phyloP scores from a whole-genome alignment of 2,797 vertebrate species.

The Aulostomus chinensis region DNA sequence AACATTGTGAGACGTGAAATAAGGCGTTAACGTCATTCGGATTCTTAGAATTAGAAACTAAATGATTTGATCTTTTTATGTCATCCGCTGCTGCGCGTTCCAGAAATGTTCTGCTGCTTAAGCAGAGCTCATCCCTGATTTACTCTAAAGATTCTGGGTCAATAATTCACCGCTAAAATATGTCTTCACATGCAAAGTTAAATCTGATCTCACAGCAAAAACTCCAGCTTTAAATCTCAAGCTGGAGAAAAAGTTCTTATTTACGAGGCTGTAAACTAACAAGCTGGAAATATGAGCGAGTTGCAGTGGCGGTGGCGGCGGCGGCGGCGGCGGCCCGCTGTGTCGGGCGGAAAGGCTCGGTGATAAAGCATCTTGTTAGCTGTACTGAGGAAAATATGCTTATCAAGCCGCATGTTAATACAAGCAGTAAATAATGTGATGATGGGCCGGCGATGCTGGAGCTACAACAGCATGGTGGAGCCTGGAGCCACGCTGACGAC shows the following conservation, averaged over 20 bases:
- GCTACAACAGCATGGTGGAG: constrained; percentile 63
- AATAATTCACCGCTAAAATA: constrained; percentile 37
- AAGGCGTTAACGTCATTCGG: no score
- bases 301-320: constrained; percentile 4
- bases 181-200: constrained; percentile 57
- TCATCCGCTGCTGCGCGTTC: constrained; percentile 3
- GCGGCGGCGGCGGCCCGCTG: constrained; percentile 10
- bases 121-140: constrained; percentile 43
- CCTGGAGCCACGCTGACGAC: constrained; percentile 55
- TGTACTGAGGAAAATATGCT: constrained; percentile 81
- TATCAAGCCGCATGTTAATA: constrained; percentile 80
- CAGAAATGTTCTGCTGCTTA: constrained; percentile 44
- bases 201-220: constrained; percentile 71
- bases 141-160: constrained; percentile 7
- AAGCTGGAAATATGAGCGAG: constrained; percentile 43
- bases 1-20: no score
- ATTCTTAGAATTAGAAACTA: no score
- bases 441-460: constrained; percentile 52
- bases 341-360: constrained; percentile 45
- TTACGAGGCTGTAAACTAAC: constrained; percentile 74
- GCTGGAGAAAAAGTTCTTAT: constrained; percentile 66
- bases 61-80: not conserved
- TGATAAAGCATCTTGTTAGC: constrained; percentile 80
- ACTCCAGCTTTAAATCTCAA: constrained; percentile 68
- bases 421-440: constrained; percentile 75